Base-by-base conservation (phyloP, 2,113 vertebrate species). In the Gavia stellata region DNA sequence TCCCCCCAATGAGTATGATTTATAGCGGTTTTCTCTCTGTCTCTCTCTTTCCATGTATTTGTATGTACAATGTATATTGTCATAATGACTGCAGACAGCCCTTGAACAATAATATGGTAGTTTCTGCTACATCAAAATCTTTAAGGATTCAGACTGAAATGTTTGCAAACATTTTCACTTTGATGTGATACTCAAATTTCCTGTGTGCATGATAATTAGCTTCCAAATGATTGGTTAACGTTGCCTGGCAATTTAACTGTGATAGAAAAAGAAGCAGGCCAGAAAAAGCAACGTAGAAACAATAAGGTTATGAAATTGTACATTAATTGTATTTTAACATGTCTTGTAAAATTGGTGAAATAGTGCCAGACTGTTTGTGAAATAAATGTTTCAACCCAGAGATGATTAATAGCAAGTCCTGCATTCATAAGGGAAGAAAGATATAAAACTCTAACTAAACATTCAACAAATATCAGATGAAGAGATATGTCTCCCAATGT, bases 401-500 rank as follows among this genome's bases (percentile, higher is more conserved):
- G 14, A 28, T 75, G 67, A 90, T 73, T 86, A 88, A 94, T 62
- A 28, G 10, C 23, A 72, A 53, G 58, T 36, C 56, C 62, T 84
- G 82, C 38, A 75, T 92, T 93, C 56, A 45, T 77, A 42, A 81
- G 44, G 92, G 81, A 45, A 92, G 56, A 67, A 97, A 86, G 65
- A 79, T 94, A 84, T 87, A 94, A 90, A 95, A 71, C 24, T 71
- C 81, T 61, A 81, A 56, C 45, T 85, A 92, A 97, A 86, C 49
- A 80, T 73, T 65, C 88, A 81, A 52, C 85, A 94, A 91, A 91
- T 71, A 93, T 72, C 74, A 80, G 40, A 74, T 81, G 52, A 90
- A 96, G 50, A 68, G 55, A 49, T 92, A 71, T 85, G 80, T 78
- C 31, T 86, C 85, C 53, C 70, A 86, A 10, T 38, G 72, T 63